Conservation (phyloP, 2,113 vertebrate species). For the Grus americana region DNA sequence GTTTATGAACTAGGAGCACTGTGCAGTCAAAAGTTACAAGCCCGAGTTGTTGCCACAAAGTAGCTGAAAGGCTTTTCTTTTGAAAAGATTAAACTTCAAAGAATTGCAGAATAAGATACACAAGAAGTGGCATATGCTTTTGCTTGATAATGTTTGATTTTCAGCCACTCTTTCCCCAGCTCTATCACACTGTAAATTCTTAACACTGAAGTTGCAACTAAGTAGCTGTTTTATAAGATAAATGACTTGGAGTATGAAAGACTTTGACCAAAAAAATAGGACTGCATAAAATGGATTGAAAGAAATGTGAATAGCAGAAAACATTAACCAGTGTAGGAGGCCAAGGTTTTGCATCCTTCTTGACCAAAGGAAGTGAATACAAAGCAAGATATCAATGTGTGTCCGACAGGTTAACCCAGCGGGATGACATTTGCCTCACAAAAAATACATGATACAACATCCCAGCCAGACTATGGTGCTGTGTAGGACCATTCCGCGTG, state of each 20-base stretch:
- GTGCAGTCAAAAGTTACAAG: conserved; percentile 66
- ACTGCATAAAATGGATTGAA: conserved; percentile 42
- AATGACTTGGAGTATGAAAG: conserved; percentile 49
- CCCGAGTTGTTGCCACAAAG: conserved; percentile 62
- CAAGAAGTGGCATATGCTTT: conserved; percentile 65
- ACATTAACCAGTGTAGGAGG: background rate
- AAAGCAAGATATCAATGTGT: background rate
- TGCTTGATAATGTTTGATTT: conserved; percentile 67
- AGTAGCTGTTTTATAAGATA: conserved; percentile 64
- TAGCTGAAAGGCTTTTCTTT: conserved; percentile 72
- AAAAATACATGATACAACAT: background rate
- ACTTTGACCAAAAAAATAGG: background rate
- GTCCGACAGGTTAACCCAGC: background rate
- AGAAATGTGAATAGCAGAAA: background rate
- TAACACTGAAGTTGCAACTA: conserved; percentile 61
- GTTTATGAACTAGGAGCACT: conserved; percentile 56
- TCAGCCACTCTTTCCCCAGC: background rate
- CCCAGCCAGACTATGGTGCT: background rate
- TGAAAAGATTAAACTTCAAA: conserved; percentile 76
- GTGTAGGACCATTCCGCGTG: background rate
- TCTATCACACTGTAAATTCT: conserved; percentile 53
- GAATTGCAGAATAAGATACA: conserved; percentile 66
- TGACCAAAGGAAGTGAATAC: conserved; percentile 12
- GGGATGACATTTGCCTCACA: background rate
- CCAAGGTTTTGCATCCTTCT: conserved; percentile 10